Base-by-base conservation (phyloP, 2,888 invertebrate genomes). In the Hirtodrosophila trivittata region DNA sequence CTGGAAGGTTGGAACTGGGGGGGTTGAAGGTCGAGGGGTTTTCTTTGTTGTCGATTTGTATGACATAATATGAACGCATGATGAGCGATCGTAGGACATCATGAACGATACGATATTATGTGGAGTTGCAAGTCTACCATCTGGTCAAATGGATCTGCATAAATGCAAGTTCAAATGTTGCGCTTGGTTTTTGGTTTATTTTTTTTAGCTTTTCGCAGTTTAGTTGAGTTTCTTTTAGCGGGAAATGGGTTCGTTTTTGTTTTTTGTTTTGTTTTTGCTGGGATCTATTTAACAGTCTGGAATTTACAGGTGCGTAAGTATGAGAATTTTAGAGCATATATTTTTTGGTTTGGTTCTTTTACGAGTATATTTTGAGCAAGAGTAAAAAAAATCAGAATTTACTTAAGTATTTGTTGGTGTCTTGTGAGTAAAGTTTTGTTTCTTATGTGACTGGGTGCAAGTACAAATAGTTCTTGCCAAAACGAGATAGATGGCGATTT, bases 111-210 rank as follows among this genome's bases (percentile, higher is more conserved):
- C 87, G 81, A 88, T 89, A 89, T 89, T 89, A 89, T 89, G 89
- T 89, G 89, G 89, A 89, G 89, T 89, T 89, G 89, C 89, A 89
- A 89, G 88, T 89, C 89, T 87, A 89, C 89, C 89, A 89, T 89
- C 89, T 87, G 82, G 74, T 86, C 87, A 86, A 78, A 88, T 87
- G 86, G 87, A 88, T 88, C 88, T 88, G 83, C 86, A 73, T 80
- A 76, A 87, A 88, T 88, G 87, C 88, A 88, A 87, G 88, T 88
- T 88, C 82, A 81, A 78, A 81, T 77, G 78, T 85, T 75, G 77
- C 72, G 62, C 66, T 82, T 74, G 65, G 33, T 45, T 57, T 59
- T 13, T 37, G 35, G 12, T 52, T 30, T 30, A 38, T 32, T 16
- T 28, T 38, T 57, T 67, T 62, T 64, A 56, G 38, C 42, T 60